Base-by-base conservation (phyloP, 2,797 vertebrate genomes). In the Hypotaenidia philippensis region DNA sequence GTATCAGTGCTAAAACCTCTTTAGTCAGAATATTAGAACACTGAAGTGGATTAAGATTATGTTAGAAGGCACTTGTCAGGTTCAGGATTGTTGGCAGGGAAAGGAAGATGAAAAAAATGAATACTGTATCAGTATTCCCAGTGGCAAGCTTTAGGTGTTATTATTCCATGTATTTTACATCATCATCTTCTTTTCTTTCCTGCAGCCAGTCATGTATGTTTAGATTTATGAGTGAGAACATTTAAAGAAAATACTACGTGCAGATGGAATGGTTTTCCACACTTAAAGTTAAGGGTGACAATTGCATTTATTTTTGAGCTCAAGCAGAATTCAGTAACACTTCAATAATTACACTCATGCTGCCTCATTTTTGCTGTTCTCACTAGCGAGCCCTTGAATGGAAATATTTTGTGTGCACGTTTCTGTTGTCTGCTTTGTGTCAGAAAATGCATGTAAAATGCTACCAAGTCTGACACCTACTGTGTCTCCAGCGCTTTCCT, bases 381-480 rank as follows among this genome's bases (percentile, higher is more conserved):
- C 36, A 11, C 31, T 52, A 52, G 60, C 57, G 50, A 81, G 79
- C 45, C 72, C 61, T 94, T 75, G 89, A 55, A 92, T 41, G 50
- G 81, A 85, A 87, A 36, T 90, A 71, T 23, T 92, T 96, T 91
- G 76, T 83, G 87, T 79, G 82, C 95, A 95, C 87, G 69, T 95
- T 96, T 79, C 84, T 92, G 44, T 93, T 93, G 92, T 96, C 95
- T 96, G 96, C 93, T 70, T 91, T 52, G 47, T 95, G 94, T 95
- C 94, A 95, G 80, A 81, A 93, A 95, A 95, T 70, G 86, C 82
- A 78, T 96, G 90, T 93, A 91, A 88, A 91, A 92, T 82, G 79
- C 92, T 93, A 83, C 91, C 21, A 53, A 69, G 95, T 96, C 94
- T 96, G 94, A 96, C 95, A 96, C 95, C 91, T 96, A 86, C 87